Percentiles rank a stretch among this genome's conserved stretches.
Evolutionary conservation across 2,113 vertebrate species (phyloP).

Genomic region (Neotoma lepida): DNA sequence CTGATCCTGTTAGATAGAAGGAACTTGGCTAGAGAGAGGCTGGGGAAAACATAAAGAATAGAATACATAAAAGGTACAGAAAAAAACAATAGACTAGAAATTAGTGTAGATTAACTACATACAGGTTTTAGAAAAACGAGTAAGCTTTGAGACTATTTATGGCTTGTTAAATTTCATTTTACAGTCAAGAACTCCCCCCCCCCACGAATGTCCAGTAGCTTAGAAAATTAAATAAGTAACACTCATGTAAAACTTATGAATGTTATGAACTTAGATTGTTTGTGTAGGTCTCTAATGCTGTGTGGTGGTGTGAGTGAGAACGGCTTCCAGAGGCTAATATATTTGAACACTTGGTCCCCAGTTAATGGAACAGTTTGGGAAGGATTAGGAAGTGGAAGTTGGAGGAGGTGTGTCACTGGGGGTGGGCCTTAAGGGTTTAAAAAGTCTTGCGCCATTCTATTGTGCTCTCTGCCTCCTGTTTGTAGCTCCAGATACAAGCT

Average conservation of each 20-base stretch:
- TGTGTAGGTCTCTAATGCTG: neutral
- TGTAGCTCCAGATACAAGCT: neutral
- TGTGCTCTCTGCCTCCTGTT: neutral
- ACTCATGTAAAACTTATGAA: neutral
- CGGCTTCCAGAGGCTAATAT: neutral
- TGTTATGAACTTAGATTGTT: constrained; percentile 5
- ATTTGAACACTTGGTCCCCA: neutral
- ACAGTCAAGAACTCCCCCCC: neutral
- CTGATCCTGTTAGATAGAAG: neutral
- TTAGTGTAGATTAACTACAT: neutral
- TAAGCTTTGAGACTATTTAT: constrained; percentile 18
- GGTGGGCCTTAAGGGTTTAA: neutral
- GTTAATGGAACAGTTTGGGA: neutral
- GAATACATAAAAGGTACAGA: neutral
- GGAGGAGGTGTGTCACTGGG: neutral
- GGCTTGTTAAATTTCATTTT: constrained; percentile 37
- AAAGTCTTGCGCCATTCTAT: neutral
- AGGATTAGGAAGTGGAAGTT: neutral
- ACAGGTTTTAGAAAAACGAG: constrained; percentile 41
- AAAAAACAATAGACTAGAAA: constrained; percentile 34
- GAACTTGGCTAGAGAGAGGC: neutral
- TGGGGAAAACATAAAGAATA: neutral
- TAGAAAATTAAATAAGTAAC: neutral
- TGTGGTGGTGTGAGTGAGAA: neutral
- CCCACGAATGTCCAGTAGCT: constrained; percentile 20